Evolutionary conservation across 2,888 invertebrate genomes (phyloP).

Genomic region (Volucella inanis): DNA sequence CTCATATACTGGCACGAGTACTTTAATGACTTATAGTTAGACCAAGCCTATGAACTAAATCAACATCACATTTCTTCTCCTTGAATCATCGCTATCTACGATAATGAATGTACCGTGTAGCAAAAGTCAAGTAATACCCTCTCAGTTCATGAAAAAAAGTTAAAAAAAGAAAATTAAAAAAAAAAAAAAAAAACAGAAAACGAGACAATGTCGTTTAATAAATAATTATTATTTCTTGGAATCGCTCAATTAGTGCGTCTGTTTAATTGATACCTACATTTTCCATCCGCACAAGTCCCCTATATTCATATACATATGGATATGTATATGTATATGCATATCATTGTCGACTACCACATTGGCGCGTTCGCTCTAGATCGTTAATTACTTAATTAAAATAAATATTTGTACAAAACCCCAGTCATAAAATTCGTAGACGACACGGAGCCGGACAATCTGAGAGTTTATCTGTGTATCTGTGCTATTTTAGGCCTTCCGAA

Average conservation of each 20-base stretch:
- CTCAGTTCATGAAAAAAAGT: constrained; percentile 18
- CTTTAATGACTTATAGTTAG: constrained; percentile 36
- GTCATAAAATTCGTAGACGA: constrained; percentile 69
- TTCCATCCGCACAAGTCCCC: constrained; percentile 47
- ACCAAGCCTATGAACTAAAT: constrained; percentile 57
- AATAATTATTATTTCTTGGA: constrained; percentile 64
- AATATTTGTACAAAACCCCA: constrained; percentile 63
- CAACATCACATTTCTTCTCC: constrained; percentile 51
- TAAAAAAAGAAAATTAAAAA: constrained; percentile 22
- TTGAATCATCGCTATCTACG: constrained; percentile 53
- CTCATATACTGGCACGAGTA: constrained; percentile 28
- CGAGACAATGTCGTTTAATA: constrained; percentile 65
- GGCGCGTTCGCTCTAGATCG: constrained; percentile 43
- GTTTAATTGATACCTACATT: constrained; percentile 68
- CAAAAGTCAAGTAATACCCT: background rate
- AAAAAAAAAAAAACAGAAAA: constrained; percentile 42
- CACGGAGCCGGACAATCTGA: constrained; percentile 59
- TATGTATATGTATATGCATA: too few species aligned
- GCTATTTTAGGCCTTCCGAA: constrained; percentile 49
- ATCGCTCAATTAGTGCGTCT: constrained; percentile 71
- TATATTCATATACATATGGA: background rate
- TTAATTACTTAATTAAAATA: constrained; percentile 75
- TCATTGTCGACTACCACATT: constrained; percentile 10
- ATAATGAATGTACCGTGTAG: background rate
- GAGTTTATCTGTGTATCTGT: constrained; percentile 15